phyloP scores from a whole-genome alignment of 2,113 vertebrate species.

The Corythornis cristatus region DNA sequence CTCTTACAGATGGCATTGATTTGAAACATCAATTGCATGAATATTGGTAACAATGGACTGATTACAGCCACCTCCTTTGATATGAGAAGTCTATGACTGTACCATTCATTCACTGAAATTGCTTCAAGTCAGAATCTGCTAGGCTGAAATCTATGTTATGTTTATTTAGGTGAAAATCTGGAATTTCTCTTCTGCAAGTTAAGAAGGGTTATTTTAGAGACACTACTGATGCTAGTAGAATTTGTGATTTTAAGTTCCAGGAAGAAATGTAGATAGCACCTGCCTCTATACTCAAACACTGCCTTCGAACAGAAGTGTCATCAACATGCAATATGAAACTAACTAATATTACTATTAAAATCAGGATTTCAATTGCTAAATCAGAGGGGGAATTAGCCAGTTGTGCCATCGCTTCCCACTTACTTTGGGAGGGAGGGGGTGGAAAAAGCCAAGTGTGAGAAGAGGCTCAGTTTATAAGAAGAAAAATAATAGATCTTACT shows the following conservation, averaged over 20 bases:
- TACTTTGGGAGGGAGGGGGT: not conserved
- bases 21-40: not conserved
- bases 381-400: not conserved
- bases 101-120: not conserved
- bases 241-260: not conserved
- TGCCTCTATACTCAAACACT: not conserved
- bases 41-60: not conserved
- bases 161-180: not conserved
- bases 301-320: not conserved
- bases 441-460: not conserved
- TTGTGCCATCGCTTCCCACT: not conserved
- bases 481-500: not conserved
- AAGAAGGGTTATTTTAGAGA: not conserved
- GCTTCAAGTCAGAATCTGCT: not conserved
- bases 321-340: not conserved
- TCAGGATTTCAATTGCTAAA: not conserved
- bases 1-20: not conserved
- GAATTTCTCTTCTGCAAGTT: not conserved
- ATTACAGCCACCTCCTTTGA: not conserved
- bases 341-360: not conserved
- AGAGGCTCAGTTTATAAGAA: not conserved
- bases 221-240: not conserved
- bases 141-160: not conserved
- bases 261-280: not conserved
- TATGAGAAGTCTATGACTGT: not conserved